These are phyloP conservation scores for Eupristina koningsbergeri DNA, from an alignment of 1,140 invertebrate species.

Conservation along the genomic window DNA sequence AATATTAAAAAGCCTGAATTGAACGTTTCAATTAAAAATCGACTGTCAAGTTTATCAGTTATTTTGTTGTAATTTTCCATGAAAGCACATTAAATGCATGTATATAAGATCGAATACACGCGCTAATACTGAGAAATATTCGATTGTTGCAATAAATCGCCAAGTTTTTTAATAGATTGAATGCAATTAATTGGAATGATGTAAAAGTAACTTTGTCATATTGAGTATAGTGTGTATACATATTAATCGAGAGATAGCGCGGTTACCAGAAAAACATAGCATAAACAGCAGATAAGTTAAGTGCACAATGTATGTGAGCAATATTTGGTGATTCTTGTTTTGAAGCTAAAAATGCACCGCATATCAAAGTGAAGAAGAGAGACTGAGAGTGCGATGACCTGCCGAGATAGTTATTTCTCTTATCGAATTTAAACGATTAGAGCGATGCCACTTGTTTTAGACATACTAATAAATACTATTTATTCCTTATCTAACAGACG, in stretches of 20 bases:
- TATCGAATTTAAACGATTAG: conserved; percentile 39
- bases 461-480: neutral
- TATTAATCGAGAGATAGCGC: neutral
- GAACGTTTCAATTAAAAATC: no score
- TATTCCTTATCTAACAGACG: neutral
- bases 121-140: no score
- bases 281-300: neutral
- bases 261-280: neutral
- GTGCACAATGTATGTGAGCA: neutral
- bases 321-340: conserved; percentile 5
- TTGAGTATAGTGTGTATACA: neutral
- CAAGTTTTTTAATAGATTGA: no score
- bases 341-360: conserved; percentile 13
- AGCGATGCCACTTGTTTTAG: neutral
- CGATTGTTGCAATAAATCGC: no score
- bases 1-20: no score
- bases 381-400: conserved; percentile 31
- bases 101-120: no score
- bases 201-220: conserved; percentile 14
- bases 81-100: no score
- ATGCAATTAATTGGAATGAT: neutral
- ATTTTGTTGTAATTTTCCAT: no score
- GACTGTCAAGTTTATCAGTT: no score
- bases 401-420: conserved; percentile 12
- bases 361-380: neutral